These are phyloP conservation scores for Cyclura pinguis DNA, from an alignment of 2,797 vertebrate genomes.

Conservation along the genomic window DNA sequence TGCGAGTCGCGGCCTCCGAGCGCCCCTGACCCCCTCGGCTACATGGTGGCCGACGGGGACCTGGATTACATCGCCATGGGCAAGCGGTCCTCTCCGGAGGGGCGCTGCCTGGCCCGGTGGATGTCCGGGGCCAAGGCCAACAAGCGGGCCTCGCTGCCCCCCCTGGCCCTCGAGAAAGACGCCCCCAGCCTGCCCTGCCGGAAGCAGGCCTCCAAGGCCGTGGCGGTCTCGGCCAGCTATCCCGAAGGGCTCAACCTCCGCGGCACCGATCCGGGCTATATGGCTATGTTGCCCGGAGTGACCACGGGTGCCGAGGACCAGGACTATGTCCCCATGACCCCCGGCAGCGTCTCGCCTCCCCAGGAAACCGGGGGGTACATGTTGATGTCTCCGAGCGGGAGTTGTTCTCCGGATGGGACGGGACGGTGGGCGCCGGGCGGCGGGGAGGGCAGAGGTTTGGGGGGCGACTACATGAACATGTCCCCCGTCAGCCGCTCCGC, in stretches of 20 bases:
- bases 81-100: conserved; percentile 55
- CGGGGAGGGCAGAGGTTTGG: conserved; percentile 37
- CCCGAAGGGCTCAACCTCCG: conserved; percentile 16
- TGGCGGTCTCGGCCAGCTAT: not conserved
- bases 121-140: not conserved
- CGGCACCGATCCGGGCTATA: conserved; percentile 73
- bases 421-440: conserved; percentile 77
- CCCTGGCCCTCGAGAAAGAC: conserved; percentile 81
- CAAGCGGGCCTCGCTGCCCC: conserved; percentile 83
- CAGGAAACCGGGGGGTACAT: conserved; percentile 82
- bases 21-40: conserved; percentile 40
- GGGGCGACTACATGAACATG: conserved; percentile 88
- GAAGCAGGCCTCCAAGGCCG: conserved; percentile 42
- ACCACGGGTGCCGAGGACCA: conserved; percentile 71
- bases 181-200: conserved; percentile 66
- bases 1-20: conserved; percentile 63
- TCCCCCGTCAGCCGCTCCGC: conserved; percentile 83
- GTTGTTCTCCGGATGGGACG: conserved; percentile 80
- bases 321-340: conserved; percentile 87
- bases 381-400: conserved; percentile 85
- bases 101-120: not conserved
- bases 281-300: conserved; percentile 86
- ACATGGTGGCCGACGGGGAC: conserved; percentile 75
- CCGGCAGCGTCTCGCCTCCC: conserved; percentile 84
- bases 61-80: conserved; percentile 86